Evolutionary conservation across 2,888 invertebrate genomes (phyloP).

Genomic region (Troglohyphantes excavatus): DNA sequence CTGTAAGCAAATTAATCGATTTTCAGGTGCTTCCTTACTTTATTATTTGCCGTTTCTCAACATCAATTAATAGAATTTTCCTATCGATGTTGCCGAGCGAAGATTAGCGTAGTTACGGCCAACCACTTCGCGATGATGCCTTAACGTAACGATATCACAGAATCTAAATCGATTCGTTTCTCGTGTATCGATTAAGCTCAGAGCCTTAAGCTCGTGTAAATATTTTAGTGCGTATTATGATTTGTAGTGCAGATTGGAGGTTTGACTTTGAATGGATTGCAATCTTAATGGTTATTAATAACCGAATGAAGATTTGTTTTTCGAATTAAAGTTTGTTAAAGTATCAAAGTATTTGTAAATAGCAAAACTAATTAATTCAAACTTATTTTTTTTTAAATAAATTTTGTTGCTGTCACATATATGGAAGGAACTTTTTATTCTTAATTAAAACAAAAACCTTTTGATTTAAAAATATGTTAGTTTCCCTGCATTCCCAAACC

Average conservation of each 20-base stretch:
- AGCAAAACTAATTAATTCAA: no score
- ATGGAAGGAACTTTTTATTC: no score
- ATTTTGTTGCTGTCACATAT: no score
- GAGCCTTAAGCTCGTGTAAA: background rate
- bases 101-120: background rate
- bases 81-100: background rate
- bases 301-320: no score
- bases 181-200: constrained; percentile 24
- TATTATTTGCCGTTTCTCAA: constrained; percentile 32
- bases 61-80: constrained; percentile 59
- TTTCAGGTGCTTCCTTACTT: constrained; percentile 20
- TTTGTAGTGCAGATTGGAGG: background rate
- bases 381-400: no score
- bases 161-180: constrained; percentile 38
- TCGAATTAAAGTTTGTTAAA: no score
- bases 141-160: constrained; percentile 22
- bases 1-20: constrained; percentile 55
- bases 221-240: constrained; percentile 2
- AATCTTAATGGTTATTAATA: background rate
- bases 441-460: no score
- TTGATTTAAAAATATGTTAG: no score
- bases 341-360: no score
- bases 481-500: no score
- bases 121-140: background rate
- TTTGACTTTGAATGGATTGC: background rate